Conservation (phyloP, 2,797 vertebrate species). For the Poecilia gillii region DNA sequence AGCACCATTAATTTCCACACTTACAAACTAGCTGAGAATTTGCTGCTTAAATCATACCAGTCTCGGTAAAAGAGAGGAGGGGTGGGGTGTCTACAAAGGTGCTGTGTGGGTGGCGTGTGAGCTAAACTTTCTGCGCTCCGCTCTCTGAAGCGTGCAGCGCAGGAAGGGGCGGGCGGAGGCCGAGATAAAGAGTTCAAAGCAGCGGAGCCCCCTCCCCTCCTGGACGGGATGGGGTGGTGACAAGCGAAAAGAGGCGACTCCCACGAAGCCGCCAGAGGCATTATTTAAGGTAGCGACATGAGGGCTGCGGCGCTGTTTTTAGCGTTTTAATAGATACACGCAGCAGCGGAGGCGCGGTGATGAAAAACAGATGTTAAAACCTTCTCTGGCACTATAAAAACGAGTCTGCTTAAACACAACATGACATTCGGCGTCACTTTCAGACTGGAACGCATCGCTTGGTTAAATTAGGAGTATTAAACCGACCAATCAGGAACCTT, state of each 20-base stretch:
- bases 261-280: background rate
- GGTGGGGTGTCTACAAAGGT: constrained; percentile 38
- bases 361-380: background rate
- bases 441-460: background rate
- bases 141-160: constrained; percentile 17
- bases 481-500: background rate
- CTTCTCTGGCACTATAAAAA: background rate
- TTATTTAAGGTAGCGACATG: constrained; percentile 26
- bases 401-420: background rate
- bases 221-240: constrained; percentile 1
- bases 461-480: background rate
- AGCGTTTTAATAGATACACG: background rate
- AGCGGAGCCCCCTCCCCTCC: background rate
- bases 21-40: constrained; percentile 41
- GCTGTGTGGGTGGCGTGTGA: constrained; percentile 43
- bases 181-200: constrained; percentile 59
- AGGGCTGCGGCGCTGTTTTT: constrained; percentile 14
- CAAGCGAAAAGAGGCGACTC: background rate
- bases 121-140: constrained; percentile 25
- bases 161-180: constrained; percentile 34
- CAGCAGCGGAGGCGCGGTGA: background rate
- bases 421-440: background rate
- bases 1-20: constrained; percentile 43
- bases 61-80: constrained; percentile 12
- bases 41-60: constrained; percentile 59